phyloP scores from a whole-genome alignment of 2,888 invertebrate genomes.

The Apodemia hepburni region DNA sequence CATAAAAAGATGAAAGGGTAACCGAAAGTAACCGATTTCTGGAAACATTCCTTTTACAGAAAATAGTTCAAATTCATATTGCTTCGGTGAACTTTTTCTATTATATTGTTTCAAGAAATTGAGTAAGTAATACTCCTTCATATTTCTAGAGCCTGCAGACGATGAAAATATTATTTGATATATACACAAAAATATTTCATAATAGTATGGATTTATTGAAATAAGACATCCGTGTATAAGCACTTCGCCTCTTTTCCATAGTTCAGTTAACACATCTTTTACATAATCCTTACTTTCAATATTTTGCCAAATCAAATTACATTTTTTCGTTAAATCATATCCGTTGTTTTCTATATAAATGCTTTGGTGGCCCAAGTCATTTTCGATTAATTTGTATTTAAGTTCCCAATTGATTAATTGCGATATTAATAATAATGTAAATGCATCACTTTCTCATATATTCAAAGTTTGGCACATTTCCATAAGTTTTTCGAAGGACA shows the following conservation, averaged over 20 bases:
- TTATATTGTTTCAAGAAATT: conserved; percentile 66
- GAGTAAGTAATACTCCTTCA: conserved; percentile 64
- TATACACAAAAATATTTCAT: conserved; percentile 69
- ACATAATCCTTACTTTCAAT: conserved; percentile 61
- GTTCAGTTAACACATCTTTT: conserved; percentile 61
- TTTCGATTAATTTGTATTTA: conserved; percentile 53
- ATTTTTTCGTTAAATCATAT: conserved; percentile 47
- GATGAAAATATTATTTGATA: conserved; percentile 56
- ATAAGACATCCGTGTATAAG: conserved; percentile 62
- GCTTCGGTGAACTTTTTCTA: conserved; percentile 64
- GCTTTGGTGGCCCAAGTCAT: conserved; percentile 52
- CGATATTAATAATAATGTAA: conserved; percentile 63
- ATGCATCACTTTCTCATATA: conserved; percentile 58
- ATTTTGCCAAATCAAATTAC: conserved; percentile 62
- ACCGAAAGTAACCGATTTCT: conserved; percentile 68
- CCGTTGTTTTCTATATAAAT: conserved; percentile 51
- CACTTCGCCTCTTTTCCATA: conserved; percentile 74
- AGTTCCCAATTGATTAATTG: conserved; percentile 63
- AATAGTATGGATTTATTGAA: conserved; percentile 70
- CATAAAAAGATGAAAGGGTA: conserved; percentile 73
- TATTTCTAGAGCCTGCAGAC: conserved; percentile 46
- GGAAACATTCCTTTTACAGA: conserved; percentile 74
- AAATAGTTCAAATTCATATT: conserved; percentile 72
- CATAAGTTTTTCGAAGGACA: conserved; percentile 47
- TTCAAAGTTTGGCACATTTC: conserved; percentile 62